Conservation (phyloP, 2,888 invertebrate species). For the Ophion slaviceki region DNA sequence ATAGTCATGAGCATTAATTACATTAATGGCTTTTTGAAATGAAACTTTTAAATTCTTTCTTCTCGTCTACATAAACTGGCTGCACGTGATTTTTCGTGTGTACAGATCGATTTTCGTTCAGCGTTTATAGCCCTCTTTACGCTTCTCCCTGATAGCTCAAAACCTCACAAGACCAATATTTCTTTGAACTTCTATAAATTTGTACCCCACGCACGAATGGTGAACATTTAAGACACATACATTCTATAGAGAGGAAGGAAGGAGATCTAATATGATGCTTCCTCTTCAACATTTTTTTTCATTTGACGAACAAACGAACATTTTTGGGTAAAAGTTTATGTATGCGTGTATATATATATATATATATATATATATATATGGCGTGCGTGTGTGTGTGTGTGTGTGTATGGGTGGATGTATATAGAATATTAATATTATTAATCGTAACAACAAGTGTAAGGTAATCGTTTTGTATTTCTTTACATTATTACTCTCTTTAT, state of each 20-base stretch:
- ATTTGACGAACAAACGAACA: conserved; percentile 80
- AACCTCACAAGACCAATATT: conserved; percentile 2
- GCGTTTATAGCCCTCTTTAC: not conserved
- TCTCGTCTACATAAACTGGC: too few relatives aligned
- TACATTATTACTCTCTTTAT: conserved; percentile 71
- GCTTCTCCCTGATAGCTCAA: conserved; percentile 1
- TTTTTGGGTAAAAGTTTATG: conserved; percentile 80
- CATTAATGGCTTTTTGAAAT: not conserved
- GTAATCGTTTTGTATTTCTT: conserved; percentile 71
- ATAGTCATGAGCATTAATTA: not conserved
- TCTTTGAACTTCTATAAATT: conserved; percentile 50
- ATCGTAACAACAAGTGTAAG: conserved; percentile 80
- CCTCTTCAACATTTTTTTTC: conserved; percentile 66
- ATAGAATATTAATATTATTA: conserved; percentile 78
- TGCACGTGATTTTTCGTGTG: not conserved
- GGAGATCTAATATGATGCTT: conserved; percentile 69
- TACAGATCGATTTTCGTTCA: not conserved
- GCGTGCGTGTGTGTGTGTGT: conserved; percentile 72
- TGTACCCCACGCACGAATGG: conserved; percentile 69
- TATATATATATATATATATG: conserved; percentile 75
- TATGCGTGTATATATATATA: conserved; percentile 74
- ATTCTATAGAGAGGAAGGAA: conserved; percentile 78
- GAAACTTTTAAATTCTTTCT: not conserved
- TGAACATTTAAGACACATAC: conserved; percentile 79
- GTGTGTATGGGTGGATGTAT: conserved; percentile 74